Conservation (phyloP, 2,797 vertebrate species). For the Acrossocheilus wenchowensis region DNA sequence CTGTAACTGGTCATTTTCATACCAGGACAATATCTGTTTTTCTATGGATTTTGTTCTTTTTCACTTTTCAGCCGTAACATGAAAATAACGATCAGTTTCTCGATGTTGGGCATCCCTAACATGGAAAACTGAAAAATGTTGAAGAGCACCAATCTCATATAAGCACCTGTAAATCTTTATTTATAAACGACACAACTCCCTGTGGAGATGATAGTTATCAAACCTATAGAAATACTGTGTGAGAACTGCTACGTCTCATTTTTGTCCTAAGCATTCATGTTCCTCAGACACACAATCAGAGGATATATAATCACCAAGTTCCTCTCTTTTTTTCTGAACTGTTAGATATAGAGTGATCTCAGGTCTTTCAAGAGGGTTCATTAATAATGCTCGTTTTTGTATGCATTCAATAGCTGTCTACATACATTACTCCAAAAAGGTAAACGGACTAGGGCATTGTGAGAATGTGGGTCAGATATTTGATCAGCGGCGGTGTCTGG, state of each 20-base stretch:
- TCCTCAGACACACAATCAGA: not conserved
- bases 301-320: conserved; percentile 24
- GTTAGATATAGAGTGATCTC: conserved; percentile 6
- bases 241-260: conserved; percentile 5
- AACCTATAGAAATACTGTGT: conserved; percentile 18
- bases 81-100: not conserved
- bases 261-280: conserved; percentile 8
- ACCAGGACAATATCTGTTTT: too few relatives aligned
- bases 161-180: not conserved
- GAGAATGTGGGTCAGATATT: conserved; percentile 54
- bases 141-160: not conserved
- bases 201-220: not conserved
- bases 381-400: conserved; percentile 41
- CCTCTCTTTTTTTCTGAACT: conserved; percentile 18
- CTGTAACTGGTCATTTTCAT: too few relatives aligned
- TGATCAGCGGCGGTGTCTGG: conserved; percentile 37
- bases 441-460: conserved; percentile 38
- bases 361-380: conserved; percentile 3
- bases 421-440: conserved; percentile 50
- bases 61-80: not conserved
- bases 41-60: not conserved
- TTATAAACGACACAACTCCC: not conserved
- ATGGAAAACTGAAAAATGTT: not conserved
- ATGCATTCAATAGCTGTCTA: conserved; percentile 28
- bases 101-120: not conserved